Conservation (phyloP, 1,140 invertebrate genomes). For the Formica selysi region DNA sequence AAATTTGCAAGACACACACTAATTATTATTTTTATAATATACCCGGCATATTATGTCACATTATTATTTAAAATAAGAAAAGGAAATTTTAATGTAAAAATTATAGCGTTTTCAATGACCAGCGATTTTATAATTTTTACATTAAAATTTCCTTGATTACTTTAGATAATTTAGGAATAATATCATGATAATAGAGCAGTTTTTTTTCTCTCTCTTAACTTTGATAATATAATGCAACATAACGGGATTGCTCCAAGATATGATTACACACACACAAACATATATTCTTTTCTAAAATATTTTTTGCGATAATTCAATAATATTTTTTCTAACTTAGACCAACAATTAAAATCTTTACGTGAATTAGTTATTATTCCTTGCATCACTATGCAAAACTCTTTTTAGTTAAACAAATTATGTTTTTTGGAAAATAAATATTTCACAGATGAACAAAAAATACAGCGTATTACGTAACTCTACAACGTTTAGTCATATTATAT, state of each 20-base stretch:
- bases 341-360: neutral
- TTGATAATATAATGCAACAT: no score
- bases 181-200: neutral
- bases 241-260: no score
- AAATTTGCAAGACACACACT: neutral
- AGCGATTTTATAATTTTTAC: neutral
- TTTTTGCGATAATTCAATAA: neutral
- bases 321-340: neutral
- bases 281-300: no score
- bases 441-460: neutral
- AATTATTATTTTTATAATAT: slow-evolving; percentile 4
- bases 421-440: neutral
- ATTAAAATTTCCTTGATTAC: neutral
- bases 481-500: no score
- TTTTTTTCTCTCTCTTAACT: neutral
- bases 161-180: neutral
- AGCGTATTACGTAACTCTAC: neutral
- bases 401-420: neutral
- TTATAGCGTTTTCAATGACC: neutral
- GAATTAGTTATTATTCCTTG: neutral
- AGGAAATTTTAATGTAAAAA: no score
- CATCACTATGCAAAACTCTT: neutral
- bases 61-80: neutral
- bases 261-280: no score
- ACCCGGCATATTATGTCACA: neutral